phyloP scores from a whole-genome alignment of 2,888 invertebrate genomes.

The Clostera curtula region DNA sequence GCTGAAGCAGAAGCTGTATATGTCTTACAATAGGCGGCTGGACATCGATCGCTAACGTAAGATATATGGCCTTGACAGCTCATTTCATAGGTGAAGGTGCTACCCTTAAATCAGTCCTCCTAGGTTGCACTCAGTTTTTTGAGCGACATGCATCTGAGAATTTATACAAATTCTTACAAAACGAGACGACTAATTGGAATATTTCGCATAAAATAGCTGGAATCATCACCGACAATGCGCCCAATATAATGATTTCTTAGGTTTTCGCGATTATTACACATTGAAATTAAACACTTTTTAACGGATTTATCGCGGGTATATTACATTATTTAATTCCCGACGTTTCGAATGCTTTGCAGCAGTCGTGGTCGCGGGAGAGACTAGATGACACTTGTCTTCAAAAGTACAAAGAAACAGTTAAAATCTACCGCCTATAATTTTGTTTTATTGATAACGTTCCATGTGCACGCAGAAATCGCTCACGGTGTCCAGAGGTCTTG shows the following conservation, averaged over 20 bases:
- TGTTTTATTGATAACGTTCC: no score
- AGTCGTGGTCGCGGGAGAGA: no score
- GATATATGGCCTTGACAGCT: conserved; percentile 9
- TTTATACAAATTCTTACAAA: conserved; percentile 1
- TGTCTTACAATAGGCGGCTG: conserved; percentile 8
- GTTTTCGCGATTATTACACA: no score
- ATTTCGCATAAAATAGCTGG: conserved; percentile 7
- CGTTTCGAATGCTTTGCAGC: no score
- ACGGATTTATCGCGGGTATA: no score
- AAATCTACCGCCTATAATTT: no score
- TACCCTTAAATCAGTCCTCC: conserved; percentile 3
- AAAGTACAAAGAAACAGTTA: no score
- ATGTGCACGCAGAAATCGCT: no score
- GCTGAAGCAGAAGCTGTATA: conserved; percentile 1
- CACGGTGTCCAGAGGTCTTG: no score
- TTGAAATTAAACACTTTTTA: no score
- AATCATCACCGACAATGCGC: conserved; percentile 15
- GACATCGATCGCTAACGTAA: conserved; percentile 8
- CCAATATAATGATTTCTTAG: conserved; percentile 17
- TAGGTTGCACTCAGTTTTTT: conserved; percentile 8
- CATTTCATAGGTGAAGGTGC: conserved; percentile 7
- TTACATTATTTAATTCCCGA: no score
- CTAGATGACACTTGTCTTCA: no score
- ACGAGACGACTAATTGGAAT: conserved; percentile 5
- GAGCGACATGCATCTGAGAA: conserved; percentile 6